Evolutionary conservation across 2,888 invertebrate species (phyloP).

Genomic region (Epicampocera succincta): DNA sequence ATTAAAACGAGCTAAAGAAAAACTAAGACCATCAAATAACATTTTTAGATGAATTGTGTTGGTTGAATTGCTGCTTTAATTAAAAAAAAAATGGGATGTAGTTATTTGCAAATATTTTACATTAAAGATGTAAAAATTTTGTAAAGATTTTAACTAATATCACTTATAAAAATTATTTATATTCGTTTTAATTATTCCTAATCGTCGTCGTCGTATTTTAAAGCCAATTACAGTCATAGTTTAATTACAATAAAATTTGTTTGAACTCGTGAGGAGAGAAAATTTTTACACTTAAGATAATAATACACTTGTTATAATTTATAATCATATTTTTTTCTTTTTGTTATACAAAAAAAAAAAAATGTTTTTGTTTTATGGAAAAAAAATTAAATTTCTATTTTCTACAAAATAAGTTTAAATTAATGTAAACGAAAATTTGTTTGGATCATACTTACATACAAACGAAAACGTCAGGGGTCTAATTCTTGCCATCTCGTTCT

Average conservation of each 20-base stretch:
- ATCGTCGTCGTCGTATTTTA: conserved; percentile 27
- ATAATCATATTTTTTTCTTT: conserved; percentile 9
- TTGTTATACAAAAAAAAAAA: background rate
- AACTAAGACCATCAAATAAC: background rate
- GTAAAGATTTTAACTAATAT: conserved; percentile 69
- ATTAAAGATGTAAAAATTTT: conserved; percentile 59
- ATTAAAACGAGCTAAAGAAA: conserved; percentile 1
- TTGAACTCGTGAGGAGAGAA: conserved; percentile 58
- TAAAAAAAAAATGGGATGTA: conserved; percentile 27
- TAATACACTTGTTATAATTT: background rate
- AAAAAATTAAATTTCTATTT: no score
- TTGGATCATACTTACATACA: no score
- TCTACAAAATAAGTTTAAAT: no score
- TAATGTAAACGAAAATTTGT: no score
- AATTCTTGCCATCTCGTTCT: no score
- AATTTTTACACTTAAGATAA: conserved; percentile 29
- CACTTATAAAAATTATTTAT: conserved; percentile 63
- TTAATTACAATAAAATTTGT: conserved; percentile 45
- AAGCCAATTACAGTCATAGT: conserved; percentile 49
- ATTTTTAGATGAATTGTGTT: background rate
- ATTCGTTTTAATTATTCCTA: conserved; percentile 15
- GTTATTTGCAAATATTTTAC: conserved; percentile 1
- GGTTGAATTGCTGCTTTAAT: conserved; percentile 30
- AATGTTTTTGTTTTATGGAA: no score
- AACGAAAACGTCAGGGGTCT: no score